These are phyloP conservation scores for Synanthedon tipuliformis DNA, from an alignment of 2,888 invertebrate species.

Conservation along the genomic window DNA sequence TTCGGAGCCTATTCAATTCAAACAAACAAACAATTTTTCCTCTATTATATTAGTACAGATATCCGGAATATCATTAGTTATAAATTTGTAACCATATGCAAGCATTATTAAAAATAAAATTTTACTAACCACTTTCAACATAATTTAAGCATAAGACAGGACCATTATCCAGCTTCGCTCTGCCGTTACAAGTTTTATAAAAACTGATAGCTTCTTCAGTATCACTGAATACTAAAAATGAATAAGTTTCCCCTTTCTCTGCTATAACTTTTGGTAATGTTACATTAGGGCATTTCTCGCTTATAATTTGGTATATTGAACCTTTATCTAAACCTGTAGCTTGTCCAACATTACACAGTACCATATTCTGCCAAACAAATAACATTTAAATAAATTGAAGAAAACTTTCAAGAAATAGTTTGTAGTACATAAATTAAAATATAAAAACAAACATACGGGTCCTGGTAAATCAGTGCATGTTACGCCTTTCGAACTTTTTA, in stretches of 20 bases:
- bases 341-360: constrained; percentile 89
- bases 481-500: constrained; percentile 42
- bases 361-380: constrained; percentile 70
- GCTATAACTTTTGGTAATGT: constrained; percentile 73
- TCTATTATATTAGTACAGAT: too few species aligned
- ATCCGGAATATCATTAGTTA: too few species aligned
- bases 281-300: constrained; percentile 64
- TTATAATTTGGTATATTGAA: constrained; percentile 68
- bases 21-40: too few species aligned
- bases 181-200: constrained; percentile 72
- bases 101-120: constrained; percentile 9
- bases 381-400: not conserved
- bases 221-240: constrained; percentile 75
- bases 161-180: constrained; percentile 63
- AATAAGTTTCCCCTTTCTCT: constrained; percentile 84
- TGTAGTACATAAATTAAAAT: too few species aligned
- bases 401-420: not conserved
- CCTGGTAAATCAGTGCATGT: constrained; percentile 27
- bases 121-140: constrained; percentile 67
- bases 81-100: not conserved
- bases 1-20: too few species aligned
- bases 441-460: constrained; percentile 26
- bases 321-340: constrained; percentile 82
- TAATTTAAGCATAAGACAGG: constrained; percentile 76
- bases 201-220: constrained; percentile 66